Percentiles rank a stretch among this genome's conserved stretches.
These are phyloP conservation scores for Amorpha juglandis DNA, from an alignment of 2,888 invertebrate genomes.

Conservation along the genomic window DNA sequence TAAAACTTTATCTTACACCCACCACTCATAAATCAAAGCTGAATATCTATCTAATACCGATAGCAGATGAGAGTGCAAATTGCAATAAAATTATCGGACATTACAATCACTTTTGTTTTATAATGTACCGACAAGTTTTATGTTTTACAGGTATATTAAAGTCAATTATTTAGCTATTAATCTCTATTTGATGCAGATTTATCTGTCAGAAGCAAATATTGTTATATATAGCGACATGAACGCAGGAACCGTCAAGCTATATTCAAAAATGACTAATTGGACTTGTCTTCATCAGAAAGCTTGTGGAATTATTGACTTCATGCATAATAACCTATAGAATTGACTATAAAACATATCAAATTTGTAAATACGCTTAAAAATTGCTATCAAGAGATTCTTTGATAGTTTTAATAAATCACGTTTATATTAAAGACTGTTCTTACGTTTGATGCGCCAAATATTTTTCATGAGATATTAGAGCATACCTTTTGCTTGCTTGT, in stretches of 20 bases:
- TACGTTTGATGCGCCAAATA: background rate
- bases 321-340: too few species aligned
- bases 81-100: slow-evolving; percentile 30
- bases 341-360: too few species aligned
- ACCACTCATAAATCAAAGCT: slow-evolving; percentile 14
- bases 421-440: too few species aligned
- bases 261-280: too few species aligned
- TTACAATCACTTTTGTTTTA: slow-evolving; percentile 4
- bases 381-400: too few species aligned
- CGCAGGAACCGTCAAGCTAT: too few species aligned
- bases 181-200: slow-evolving; percentile 22
- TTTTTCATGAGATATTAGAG: background rate
- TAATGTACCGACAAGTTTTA: background rate
- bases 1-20: background rate
- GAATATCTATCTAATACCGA: slow-evolving; percentile 22
- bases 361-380: too few species aligned
- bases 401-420: too few species aligned
- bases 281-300: too few species aligned
- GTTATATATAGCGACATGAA: too few species aligned
- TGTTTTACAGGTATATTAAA: slow-evolving; percentile 26
- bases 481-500: slow-evolving; percentile 13
- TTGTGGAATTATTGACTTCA: too few species aligned
- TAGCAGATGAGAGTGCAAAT: slow-evolving; percentile 25
- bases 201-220: slow-evolving; percentile 11
- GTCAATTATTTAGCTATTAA: slow-evolving; percentile 19